A percentile compares a stretch with the other conserved stretches of the same genome.
phyloP scores from a whole-genome alignment of 2,888 invertebrate genomes.

The Drosophila phalerata region DNA sequence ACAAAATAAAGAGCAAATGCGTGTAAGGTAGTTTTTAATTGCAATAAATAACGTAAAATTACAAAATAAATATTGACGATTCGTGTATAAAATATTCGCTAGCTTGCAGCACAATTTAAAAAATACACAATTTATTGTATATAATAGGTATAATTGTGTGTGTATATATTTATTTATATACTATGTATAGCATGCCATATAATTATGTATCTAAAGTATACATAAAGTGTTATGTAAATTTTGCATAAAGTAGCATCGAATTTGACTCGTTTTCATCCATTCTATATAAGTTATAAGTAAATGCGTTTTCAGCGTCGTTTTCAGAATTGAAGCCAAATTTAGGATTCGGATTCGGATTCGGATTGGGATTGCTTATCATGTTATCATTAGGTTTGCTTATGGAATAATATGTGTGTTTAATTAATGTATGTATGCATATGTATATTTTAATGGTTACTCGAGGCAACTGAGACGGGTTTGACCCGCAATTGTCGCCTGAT shows the following conservation, averaged over 20 bases:
- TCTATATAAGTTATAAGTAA: conserved; percentile 50
- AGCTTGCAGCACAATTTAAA: conserved; percentile 76
- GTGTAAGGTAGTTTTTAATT: conserved; percentile 72
- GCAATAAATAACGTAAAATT: conserved; percentile 79
- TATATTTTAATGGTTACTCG: conserved; percentile 29
- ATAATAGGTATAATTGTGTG: conserved; percentile 63
- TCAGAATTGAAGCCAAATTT: conserved; percentile 20
- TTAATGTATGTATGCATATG: conserved; percentile 38
- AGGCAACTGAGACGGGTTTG: conserved; percentile 60
- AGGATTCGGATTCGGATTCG: conserved; percentile 39
- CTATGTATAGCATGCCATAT: conserved; percentile 36
- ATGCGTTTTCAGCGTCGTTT: conserved; percentile 64
- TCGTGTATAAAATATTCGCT: conserved; percentile 67
- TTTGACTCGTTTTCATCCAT: conserved; percentile 59
- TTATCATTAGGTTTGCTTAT: conserved; percentile 63
- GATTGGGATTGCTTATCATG: conserved; percentile 57
- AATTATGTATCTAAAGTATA: conserved; percentile 37
- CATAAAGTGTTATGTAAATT: conserved; percentile 61
- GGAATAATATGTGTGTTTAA: conserved; percentile 55
- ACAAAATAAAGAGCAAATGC: conserved; percentile 71
- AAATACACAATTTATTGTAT: conserved; percentile 73
- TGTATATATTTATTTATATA: too few species aligned
- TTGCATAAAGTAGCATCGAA: conserved; percentile 79
- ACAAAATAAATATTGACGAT: conserved; percentile 77
- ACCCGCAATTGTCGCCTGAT: conserved; percentile 48